Base-by-base conservation (phyloP, 2,113 vertebrate species). In the Lophotis ruficrista region DNA sequence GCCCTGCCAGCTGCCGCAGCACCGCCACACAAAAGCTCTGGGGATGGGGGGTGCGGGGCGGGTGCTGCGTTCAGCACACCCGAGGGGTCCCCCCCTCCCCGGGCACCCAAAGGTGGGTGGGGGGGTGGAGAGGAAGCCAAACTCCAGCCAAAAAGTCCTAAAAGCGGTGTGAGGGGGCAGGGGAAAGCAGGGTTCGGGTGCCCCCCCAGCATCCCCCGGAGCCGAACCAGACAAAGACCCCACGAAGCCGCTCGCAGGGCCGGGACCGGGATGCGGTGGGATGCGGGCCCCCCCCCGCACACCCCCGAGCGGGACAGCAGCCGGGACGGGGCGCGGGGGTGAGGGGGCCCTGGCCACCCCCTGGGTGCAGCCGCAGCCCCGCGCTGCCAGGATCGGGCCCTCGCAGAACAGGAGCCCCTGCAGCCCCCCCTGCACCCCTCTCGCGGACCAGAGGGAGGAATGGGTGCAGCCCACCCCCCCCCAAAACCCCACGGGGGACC, bases 21-120 rank as follows among this genome's bases (percentile, higher is more conserved):
- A 43, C 27, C 11, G 27, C 41, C 75, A 85, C 89, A 94, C 93
- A 87, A 92, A 94, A 86, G 93, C 57, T 89, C 73, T 92, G 90
- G 90, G 90, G 93, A 94, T 82, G 90, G 86, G 90, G 89, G 51
- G 14, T 10, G 9, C 4, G 15, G 87, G 53, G 57, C 21, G 3
- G 68, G 7, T 14, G 9, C 81, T 77, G 70, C 35, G 25, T 57
- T 76, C 76, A 27, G 64, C 92, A 10, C 76, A 48, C 24, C 76
- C 27, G 58, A 77, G 70, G 66, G 22, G 23, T 25, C 51, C 51
- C 73, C 69, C 50, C 50, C 53, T n/a, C 60, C 56, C 73, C 73
- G 3, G 23, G 23, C 62, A 48, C 48, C 15, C 11, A 1, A 13
- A 13, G 35, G n/a, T 14, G 31, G n/a, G n/a, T n/a, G n/a, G 31